These are phyloP conservation scores for Lethenteron reissneri DNA, from an alignment of 2,113 vertebrate species.

Conservation along the genomic window DNA sequence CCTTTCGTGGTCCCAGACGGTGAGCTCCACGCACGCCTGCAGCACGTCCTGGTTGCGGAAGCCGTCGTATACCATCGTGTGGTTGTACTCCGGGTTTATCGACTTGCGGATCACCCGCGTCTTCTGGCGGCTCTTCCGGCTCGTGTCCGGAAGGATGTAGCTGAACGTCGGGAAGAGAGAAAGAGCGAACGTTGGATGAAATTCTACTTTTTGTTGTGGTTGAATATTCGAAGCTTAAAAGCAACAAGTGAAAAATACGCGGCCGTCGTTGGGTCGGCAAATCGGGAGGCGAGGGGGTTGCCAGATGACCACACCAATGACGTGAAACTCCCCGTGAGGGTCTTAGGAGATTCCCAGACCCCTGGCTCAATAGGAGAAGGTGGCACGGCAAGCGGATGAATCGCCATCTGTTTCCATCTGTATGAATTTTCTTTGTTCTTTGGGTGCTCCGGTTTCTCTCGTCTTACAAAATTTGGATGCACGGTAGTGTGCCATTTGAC, in stretches of 20 bases:
- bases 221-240: no score
- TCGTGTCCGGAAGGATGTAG: slow-evolving; percentile 66
- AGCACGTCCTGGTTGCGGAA: slow-evolving; percentile 47
- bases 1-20: slow-evolving; percentile 52
- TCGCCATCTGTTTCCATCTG: neutral
- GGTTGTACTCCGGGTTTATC: slow-evolving; percentile 61
- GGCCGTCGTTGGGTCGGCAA: no score
- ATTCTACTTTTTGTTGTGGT: no score
- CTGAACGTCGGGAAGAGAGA: slow-evolving; percentile 19
- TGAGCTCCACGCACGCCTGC: slow-evolving; percentile 71
- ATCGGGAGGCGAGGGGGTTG: no score
- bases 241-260: no score
- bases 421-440: no score
- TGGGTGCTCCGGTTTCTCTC: no score
- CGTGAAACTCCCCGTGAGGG: no score
- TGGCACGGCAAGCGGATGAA: neutral
- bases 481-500: no score
- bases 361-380: neutral
- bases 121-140: slow-evolving; percentile 50
- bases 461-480: no score
- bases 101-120: slow-evolving; percentile 45
- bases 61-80: slow-evolving; percentile 96
- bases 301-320: no score
- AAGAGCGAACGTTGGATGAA: neutral
- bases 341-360: no score